These are phyloP conservation scores for Balanococcus diminutus DNA, from an alignment of 2,888 invertebrate genomes.

Conservation along the genomic window DNA sequence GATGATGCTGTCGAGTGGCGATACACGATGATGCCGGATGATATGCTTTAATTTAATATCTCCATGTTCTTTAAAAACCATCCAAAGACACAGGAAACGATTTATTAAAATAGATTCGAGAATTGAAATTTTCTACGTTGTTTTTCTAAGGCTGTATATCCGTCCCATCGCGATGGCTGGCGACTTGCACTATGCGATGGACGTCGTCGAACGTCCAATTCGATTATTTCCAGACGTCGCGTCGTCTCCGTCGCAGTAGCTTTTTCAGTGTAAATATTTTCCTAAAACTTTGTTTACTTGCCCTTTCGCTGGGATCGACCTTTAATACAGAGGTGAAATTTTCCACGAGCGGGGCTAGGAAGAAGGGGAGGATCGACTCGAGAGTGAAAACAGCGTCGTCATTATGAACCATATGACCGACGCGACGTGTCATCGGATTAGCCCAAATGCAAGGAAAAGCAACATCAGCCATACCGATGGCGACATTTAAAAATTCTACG, in stretches of 20 bases:
- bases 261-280: background rate
- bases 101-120: constrained; percentile 7
- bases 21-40: background rate
- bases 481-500: background rate
- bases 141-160: background rate
- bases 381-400: background rate
- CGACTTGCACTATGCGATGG: background rate
- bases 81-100: background rate
- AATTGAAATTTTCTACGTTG: constrained; percentile 11
- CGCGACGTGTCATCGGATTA: too few species aligned
- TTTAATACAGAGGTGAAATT: background rate
- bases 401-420: too few species aligned
- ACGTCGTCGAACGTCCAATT: background rate
- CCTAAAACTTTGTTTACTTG: background rate
- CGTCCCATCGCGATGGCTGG: background rate
- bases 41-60: constrained; percentile 10
- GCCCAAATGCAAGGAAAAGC: too few species aligned
- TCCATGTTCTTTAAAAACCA: background rate
- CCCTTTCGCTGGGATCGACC: background rate
- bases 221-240: background rate
- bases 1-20: background rate
- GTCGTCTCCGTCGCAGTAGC: background rate
- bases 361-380: background rate
- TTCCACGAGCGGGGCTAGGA: background rate
- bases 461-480: too few species aligned